A percentile compares a stretch with the other conserved stretches of the same genome.
phyloP scores from a whole-genome alignment of 2,888 invertebrate species.

The Coleophora deauratella region DNA sequence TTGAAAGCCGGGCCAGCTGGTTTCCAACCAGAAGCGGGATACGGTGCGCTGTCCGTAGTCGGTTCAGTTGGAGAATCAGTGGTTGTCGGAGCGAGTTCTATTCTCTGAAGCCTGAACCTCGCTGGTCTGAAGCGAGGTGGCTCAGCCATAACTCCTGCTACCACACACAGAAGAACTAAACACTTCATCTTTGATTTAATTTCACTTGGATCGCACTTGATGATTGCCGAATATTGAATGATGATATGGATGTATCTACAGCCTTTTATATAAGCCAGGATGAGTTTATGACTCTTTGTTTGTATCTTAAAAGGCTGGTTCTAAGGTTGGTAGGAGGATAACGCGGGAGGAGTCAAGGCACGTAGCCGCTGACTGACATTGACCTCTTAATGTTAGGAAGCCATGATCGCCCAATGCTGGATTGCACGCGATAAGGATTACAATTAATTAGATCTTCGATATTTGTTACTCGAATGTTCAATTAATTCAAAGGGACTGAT shows the following conservation, averaged over 20 bases:
- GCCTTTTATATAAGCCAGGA: constrained; percentile 39
- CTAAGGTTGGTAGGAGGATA: constrained; percentile 41
- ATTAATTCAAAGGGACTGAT: too few relatives aligned
- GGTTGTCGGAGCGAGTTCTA: constrained; percentile 57
- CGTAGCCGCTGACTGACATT: constrained; percentile 43
- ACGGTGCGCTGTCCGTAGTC: constrained; percentile 22
- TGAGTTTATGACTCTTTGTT: constrained; percentile 51
- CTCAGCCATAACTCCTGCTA: constrained; percentile 45
- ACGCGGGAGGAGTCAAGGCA: constrained; percentile 27
- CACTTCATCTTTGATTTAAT: constrained; percentile 57
- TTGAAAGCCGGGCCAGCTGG: constrained; percentile 50
- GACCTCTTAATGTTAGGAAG: constrained; percentile 35
- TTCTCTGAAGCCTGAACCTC: constrained; percentile 63
- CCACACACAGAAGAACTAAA: constrained; percentile 37
- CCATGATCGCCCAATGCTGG: constrained; percentile 7
- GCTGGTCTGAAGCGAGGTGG: constrained; percentile 60
- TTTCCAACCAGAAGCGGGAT: constrained; percentile 56
- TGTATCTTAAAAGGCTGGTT: constrained; percentile 43
- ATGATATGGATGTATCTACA: constrained; percentile 14
- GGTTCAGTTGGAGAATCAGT: constrained; percentile 51
- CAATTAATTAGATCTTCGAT: too few relatives aligned
- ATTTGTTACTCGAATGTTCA: too few relatives aligned
- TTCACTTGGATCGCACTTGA: too few relatives aligned
- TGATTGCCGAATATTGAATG: constrained; percentile 18
- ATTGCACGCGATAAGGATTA: constrained; percentile 1